Evolutionary conservation across 2,888 invertebrate species (phyloP).

Genomic region (Muscina levida): DNA sequence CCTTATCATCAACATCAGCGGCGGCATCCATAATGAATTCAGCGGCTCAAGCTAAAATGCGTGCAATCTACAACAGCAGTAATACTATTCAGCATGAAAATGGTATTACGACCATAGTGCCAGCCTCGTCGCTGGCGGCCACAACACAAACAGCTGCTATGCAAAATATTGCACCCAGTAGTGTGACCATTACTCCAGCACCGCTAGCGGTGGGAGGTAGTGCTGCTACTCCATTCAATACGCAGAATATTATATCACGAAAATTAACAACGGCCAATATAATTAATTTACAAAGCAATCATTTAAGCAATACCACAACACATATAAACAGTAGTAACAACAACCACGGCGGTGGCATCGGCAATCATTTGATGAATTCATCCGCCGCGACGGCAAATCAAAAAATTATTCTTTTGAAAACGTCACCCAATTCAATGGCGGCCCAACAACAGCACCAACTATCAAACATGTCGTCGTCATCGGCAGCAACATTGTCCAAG

Average conservation of each 20-base stretch:
- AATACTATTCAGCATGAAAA: slow-evolving; percentile 75
- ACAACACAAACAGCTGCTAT: slow-evolving; percentile 75
- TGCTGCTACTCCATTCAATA: slow-evolving; percentile 58
- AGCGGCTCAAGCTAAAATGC: slow-evolving; percentile 66
- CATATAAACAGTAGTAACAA: slow-evolving; percentile 46
- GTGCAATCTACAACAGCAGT: slow-evolving; percentile 76
- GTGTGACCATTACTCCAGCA: slow-evolving; percentile 76
- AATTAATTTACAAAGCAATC: slow-evolving; percentile 65
- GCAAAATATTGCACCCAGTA: slow-evolving; percentile 74
- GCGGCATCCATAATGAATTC: slow-evolving; percentile 51
- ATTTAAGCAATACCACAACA: slow-evolving; percentile 56
- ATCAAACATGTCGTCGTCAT: neutral
- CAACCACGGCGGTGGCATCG: slow-evolving; percentile 30
- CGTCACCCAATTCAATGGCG: slow-evolving; percentile 42
- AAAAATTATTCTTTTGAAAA: slow-evolving; percentile 76
- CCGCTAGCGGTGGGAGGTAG: slow-evolving; percentile 42
- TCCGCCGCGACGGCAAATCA: slow-evolving; percentile 69
- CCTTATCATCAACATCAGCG: slow-evolving; percentile 40
- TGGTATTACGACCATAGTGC: slow-evolving; percentile 76
- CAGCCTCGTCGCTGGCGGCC: slow-evolving; percentile 75
- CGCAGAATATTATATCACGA: slow-evolving; percentile 62
- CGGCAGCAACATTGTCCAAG: slow-evolving; percentile 19
- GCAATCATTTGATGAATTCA: slow-evolving; percentile 47
- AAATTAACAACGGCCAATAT: slow-evolving; percentile 65
- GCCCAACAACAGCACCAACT: slow-evolving; percentile 29